Evolutionary conservation across 2,113 vertebrate genomes (phyloP), one percentile per base, ranked within the genome.

Genomic region (Saguinus midas): DNA sequence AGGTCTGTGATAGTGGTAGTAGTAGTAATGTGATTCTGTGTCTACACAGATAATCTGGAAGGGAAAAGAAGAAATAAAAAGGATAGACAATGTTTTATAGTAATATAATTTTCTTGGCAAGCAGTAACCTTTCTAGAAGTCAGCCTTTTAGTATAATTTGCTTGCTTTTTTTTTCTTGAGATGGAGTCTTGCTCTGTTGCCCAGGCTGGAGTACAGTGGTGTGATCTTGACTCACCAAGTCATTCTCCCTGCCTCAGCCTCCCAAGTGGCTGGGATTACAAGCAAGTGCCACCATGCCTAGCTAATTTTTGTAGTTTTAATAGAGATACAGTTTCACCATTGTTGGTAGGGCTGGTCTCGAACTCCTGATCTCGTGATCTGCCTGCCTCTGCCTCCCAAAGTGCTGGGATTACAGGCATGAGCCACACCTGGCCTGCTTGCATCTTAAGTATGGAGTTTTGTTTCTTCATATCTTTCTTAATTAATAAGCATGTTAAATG

Each of bases 61-160:
- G 35, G 57, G 5, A 87, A 90, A 91, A 93, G 76, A 91, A 87
- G 80, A 93, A 79, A 92, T 87, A 43, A n/a, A 93, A 94, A 91
- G 68, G 45, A 88, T 66, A 93, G 81, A 93, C 78, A 57, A 91
- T 76, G 45, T 83, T 95, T 89, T 70, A 13, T 92, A 68, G 45
- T 43, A 48, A 8, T 93, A 84, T 90, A 48, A 64, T 48, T 95
- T 87, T 76, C 68, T 73, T 78, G 35, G 45, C 29, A 93, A 93
- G 35, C n/a, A 82, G 27, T 52, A 84, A 55, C 43, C 32, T 94
- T 87, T 91, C 29, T 45, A 66, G 80, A 91, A 66, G 70, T 81
- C 43, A 70, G 23, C 64, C 61, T 94, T 90, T 90, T 68, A 90
- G 37, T 95, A 76, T 84, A 61, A 72, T 94, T 89, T 94, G 35